Percentiles rank a stretch among this genome's conserved stretches.
Conservation (phyloP, 2,113 vertebrate species). For the Protobothrops flavoviridis region DNA sequence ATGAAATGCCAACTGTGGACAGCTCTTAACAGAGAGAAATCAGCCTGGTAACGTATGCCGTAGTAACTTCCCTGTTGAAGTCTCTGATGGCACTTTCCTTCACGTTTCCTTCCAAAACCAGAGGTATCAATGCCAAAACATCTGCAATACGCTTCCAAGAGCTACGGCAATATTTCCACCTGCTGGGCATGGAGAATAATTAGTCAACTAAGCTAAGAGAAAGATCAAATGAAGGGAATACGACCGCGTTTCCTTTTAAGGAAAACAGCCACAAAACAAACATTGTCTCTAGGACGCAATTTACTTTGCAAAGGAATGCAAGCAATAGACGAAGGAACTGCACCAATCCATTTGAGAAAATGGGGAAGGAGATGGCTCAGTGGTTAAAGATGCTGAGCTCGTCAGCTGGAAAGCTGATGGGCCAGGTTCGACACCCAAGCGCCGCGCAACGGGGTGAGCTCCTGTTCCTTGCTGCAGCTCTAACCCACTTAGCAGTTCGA, state of each 20-base stretch:
- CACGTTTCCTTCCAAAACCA: not conserved
- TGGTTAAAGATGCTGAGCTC: too few relatives aligned
- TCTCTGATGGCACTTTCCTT: not conserved
- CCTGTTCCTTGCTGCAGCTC: too few relatives aligned
- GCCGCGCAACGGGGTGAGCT: too few relatives aligned
- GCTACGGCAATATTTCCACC: slow-evolving; percentile 54
- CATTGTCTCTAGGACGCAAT: not conserved
- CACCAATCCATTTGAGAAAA: not conserved
- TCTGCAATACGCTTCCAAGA: not conserved
- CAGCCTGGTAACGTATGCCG: not conserved
- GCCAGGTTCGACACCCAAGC: too few relatives aligned
- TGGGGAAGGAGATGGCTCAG: too few relatives aligned
- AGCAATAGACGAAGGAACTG: not conserved
- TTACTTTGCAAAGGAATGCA: not conserved
- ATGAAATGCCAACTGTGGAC: not conserved
- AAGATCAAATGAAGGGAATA: not conserved
- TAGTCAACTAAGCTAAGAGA: slow-evolving; percentile 8
- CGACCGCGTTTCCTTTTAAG: not conserved
- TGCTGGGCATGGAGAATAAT: slow-evolving; percentile 48
- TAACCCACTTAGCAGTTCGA: too few relatives aligned
- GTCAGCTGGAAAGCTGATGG: too few relatives aligned
- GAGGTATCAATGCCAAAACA: not conserved
- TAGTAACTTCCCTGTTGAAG: not conserved
- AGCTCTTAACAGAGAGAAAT: not conserved
- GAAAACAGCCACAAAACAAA: too few relatives aligned